These are phyloP conservation scores for Celastrina argiolus DNA, from an alignment of 2,888 invertebrate genomes.

Conservation along the genomic window DNA sequence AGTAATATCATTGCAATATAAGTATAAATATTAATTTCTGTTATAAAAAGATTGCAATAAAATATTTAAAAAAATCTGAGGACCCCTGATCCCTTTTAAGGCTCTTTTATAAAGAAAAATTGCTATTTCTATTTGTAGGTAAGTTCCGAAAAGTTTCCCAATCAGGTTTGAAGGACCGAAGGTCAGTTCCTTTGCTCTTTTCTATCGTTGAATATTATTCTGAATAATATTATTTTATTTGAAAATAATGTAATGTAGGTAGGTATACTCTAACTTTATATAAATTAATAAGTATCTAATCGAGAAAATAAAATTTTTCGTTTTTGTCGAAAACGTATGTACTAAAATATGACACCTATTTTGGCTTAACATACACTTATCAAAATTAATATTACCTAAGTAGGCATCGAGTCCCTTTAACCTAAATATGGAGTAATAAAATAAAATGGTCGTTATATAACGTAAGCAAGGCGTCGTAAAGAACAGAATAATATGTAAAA, in stretches of 20 bases:
- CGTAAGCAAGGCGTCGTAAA: background rate
- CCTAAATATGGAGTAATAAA: background rate
- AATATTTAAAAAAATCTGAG: background rate
- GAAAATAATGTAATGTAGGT: background rate
- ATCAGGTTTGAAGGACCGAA: background rate
- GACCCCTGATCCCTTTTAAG: background rate
- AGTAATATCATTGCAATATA: no score
- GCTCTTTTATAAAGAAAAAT: background rate
- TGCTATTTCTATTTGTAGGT: background rate
- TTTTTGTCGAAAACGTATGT: background rate
- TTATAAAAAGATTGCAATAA: background rate
- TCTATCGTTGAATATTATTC: background rate
- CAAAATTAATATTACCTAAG: background rate
- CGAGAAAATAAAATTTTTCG: background rate
- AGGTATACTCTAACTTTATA: no score
- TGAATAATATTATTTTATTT: background rate
- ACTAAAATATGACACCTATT: no score
- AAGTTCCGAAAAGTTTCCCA: background rate
- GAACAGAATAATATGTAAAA: constrained; percentile 9
- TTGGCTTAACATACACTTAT: background rate
- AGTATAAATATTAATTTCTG: no score
- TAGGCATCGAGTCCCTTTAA: background rate
- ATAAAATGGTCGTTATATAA: background rate
- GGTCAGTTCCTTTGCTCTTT: background rate
- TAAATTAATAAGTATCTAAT: no score